phyloP scores from a whole-genome alignment of 2,113 vertebrate species.

The Macroglossus sobrinus region DNA sequence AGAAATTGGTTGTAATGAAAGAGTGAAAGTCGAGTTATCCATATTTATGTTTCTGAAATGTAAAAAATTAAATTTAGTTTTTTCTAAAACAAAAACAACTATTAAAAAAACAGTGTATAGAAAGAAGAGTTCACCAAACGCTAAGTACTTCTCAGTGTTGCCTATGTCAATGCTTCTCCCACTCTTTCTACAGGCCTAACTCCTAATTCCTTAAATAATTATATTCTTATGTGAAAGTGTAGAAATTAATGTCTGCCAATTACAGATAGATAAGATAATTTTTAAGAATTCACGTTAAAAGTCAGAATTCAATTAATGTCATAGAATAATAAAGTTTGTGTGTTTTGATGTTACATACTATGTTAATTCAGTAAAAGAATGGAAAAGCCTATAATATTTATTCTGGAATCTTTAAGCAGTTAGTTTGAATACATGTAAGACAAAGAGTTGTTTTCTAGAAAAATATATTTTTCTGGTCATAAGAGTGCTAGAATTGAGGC shows the following conservation, averaged over 20 bases:
- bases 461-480: background rate
- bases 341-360: background rate
- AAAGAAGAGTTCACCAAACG: background rate
- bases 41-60: background rate
- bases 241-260: background rate
- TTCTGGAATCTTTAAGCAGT: background rate
- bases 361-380: background rate
- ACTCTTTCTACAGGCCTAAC: background rate
- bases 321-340: background rate
- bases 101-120: background rate
- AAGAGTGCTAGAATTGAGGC: background rate
- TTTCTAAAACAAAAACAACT: background rate
- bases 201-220: background rate
- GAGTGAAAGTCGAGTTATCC: background rate
- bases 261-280: background rate
- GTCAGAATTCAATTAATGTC: background rate
- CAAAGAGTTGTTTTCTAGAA: background rate
- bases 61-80: background rate
- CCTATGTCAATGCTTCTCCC: background rate
- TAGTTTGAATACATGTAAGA: background rate
- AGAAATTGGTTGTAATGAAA: background rate
- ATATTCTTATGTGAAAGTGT: background rate
- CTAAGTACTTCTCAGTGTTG: background rate
- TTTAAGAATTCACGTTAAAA: slow-evolving; percentile 18
- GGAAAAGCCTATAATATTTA: background rate